phyloP scores from a whole-genome alignment of 2,888 invertebrate genomes.

The Aricia artaxerxes region DNA sequence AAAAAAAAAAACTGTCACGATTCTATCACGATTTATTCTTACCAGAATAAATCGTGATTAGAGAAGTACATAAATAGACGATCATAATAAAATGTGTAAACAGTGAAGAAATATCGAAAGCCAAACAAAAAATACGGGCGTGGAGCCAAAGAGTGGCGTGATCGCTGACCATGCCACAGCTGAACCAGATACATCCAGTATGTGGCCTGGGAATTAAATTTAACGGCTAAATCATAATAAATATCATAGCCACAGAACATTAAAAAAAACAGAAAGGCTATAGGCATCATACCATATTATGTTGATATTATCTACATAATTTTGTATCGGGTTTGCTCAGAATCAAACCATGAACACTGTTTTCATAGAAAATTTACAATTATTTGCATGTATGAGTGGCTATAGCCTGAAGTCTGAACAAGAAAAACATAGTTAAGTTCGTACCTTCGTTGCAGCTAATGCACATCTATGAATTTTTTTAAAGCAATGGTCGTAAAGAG shows the following conservation, averaged over 20 bases:
- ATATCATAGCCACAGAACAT: neutral
- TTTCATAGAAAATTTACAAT: too few relatives aligned
- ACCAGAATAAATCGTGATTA: conserved; percentile 3
- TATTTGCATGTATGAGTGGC: too few relatives aligned
- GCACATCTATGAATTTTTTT: neutral
- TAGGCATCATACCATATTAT: too few relatives aligned
- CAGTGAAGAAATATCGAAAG: conserved; percentile 49
- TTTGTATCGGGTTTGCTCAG: too few relatives aligned
- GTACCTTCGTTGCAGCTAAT: neutral
- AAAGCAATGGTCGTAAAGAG: neutral
- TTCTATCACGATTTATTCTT: neutral
- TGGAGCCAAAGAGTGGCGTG: conserved; percentile 65
- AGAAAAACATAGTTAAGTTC: neutral
- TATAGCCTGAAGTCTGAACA: neutral
- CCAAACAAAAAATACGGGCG: conserved; percentile 60
- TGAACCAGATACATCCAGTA: conserved; percentile 31
- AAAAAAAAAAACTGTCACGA: too few relatives aligned
- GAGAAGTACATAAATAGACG: neutral
- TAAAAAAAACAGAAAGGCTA: too few relatives aligned
- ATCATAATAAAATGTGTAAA: conserved; percentile 30
- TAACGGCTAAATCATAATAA: neutral
- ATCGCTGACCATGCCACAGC: conserved; percentile 57
- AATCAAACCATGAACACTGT: too few relatives aligned
- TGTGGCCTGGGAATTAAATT: neutral
- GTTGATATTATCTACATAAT: too few relatives aligned